Evolutionary conservation across 2,797 vertebrate genomes (phyloP).

Genomic region (Discoglossus pictus): DNA sequence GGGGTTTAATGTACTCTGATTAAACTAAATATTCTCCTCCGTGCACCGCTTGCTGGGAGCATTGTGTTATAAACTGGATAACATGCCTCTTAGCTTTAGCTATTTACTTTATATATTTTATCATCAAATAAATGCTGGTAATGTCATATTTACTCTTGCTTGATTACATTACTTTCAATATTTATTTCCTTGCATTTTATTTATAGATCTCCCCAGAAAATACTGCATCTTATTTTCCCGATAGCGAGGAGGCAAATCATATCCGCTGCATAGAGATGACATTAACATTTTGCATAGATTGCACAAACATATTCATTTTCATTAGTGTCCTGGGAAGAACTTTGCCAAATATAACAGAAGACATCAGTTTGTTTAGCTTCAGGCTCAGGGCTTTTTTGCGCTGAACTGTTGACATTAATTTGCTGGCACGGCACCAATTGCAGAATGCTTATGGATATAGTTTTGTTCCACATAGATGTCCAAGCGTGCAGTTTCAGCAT

Average conservation of each 20-base stretch:
- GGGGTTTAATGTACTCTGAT: too few relatives aligned
- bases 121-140: neutral
- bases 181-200: neutral
- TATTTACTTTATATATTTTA: too few relatives aligned
- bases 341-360: conserved; percentile 5
- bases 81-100: too few relatives aligned
- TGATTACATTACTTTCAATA: too few relatives aligned
- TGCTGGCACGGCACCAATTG: neutral
- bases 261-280: conserved; percentile 19
- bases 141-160: conserved; percentile 36
- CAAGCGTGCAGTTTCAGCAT: too few relatives aligned
- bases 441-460: neutral
- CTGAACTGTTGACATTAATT: conserved; percentile 12
- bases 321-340: conserved; percentile 33
- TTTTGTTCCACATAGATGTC: neutral
- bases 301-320: conserved; percentile 2
- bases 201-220: neutral
- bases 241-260: conserved; percentile 21
- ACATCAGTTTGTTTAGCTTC: neutral
- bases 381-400: neutral
- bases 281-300: conserved; percentile 17
- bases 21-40: too few relatives aligned
- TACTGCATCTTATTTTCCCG: conserved; percentile 11
- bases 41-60: too few relatives aligned
- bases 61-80: too few relatives aligned